Evolutionary conservation across 2,888 invertebrate species (phyloP), one percentile per base, ranked within the genome.

Genomic region (Strigamia crassipes): DNA sequence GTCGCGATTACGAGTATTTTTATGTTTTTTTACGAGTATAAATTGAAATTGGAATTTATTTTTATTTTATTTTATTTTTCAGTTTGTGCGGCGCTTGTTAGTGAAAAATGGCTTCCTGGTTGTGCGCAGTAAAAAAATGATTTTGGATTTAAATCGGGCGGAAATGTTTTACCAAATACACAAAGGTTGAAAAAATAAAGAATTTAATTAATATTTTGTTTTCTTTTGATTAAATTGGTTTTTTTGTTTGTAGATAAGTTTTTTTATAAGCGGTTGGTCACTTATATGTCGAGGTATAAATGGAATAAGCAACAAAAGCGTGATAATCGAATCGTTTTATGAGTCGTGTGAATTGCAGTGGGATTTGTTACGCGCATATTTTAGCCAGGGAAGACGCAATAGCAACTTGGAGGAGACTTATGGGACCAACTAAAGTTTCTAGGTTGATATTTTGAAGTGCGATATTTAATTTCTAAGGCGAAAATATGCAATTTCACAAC

Each of bases 401-500:
- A 84, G 86, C 88, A 21, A 90, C 92, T 81, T 97, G 97, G 97
- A 91, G 97, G 84, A 87, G 89, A 81, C 88, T 97, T 79, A 92
- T 97, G 90, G 97, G 97, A 0, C 96, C 97, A 0, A 97, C 97
- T 0, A 96, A 96, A 89, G 94, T 89, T 31, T 87, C 87, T 82
- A 87, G 86, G 87, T 88, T 23, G 3, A 66, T 10, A 21, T 1
- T 27, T 27, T 27, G 27, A 27, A 27, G 27, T 27, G 27, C 8
- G 15, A 56, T 56, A 83, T 80, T 82, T 78, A 66, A n/a, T n/a
- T n/a, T n/a, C n/a, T n/a, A n/a, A n/a, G n/a, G n/a, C 56, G 8
- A 9, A 41, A 41, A 23, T 27, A 18, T n/a, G n/a, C n/a, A n/a
- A n/a, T n/a, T n/a, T n/a, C n/a, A n/a, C n/a, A n/a, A n/a, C n/a